phyloP scores from a whole-genome alignment of 2,888 invertebrate genomes.

The Muscina levida region DNA sequence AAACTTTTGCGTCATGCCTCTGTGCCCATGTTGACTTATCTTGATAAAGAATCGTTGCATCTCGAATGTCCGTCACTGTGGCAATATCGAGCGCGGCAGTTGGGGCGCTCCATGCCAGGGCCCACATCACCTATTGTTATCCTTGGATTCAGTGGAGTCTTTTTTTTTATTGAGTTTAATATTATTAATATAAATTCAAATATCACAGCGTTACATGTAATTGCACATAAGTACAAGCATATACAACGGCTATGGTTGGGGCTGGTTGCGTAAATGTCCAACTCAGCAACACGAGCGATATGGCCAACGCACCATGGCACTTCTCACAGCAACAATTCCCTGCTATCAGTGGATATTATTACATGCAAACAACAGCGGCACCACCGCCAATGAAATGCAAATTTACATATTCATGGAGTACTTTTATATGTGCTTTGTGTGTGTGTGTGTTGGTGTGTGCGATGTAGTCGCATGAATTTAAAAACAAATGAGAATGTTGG shows the following conservation, averaged over 20 bases:
- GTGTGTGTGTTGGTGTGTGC: too few species aligned
- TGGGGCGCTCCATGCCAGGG: too few species aligned
- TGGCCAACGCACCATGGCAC: slow-evolving; percentile 1
- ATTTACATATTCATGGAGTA: slow-evolving; percentile 27
- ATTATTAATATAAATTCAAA: slow-evolving; percentile 39
- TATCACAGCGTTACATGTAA: slow-evolving; percentile 5
- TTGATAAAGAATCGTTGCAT: neutral
- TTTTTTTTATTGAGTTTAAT: slow-evolving; percentile 32
- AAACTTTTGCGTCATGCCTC: too few species aligned
- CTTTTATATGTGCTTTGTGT: too few species aligned
- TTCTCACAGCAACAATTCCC: too few species aligned
- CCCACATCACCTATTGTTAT: neutral
- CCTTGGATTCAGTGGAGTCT: slow-evolving; percentile 7
- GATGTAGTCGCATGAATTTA: slow-evolving; percentile 28
- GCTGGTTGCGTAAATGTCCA: slow-evolving; percentile 23
- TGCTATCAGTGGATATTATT: neutral
- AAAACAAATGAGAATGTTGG: slow-evolving; percentile 31
- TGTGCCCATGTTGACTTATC: too few species aligned
- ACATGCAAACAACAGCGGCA: neutral
- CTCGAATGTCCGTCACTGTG: neutral
- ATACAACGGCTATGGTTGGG: slow-evolving; percentile 4
- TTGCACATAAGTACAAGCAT: neutral
- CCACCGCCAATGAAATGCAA: slow-evolving; percentile 13
- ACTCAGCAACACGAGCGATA: neutral
- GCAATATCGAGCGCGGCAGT: neutral